These are phyloP conservation scores for Yponomeuta sedellus DNA, from an alignment of 2,888 invertebrate genomes.

Conservation along the genomic window DNA sequence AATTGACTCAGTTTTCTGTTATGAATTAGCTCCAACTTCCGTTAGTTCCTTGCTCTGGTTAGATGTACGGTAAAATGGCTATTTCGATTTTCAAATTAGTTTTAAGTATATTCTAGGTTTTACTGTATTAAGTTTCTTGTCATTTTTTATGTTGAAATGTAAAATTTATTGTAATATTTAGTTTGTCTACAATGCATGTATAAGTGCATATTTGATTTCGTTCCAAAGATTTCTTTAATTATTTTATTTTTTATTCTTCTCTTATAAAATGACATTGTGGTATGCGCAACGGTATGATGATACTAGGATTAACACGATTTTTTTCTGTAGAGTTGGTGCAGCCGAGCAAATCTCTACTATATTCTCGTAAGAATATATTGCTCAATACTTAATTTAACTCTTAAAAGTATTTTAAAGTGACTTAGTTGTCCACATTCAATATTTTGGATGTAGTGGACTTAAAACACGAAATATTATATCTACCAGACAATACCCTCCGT, in stretches of 20 bases:
- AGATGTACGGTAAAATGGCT: constrained; percentile 60
- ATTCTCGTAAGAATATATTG: constrained; percentile 70
- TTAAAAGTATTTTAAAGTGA: constrained; percentile 71
- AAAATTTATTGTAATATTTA: constrained; percentile 55
- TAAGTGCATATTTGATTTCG: constrained; percentile 69
- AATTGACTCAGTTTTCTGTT: constrained; percentile 53
- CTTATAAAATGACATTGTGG: constrained; percentile 69
- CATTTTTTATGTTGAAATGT: constrained; percentile 59
- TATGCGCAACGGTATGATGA: constrained; percentile 71
- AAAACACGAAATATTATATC: constrained; percentile 63
- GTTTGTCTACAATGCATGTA: constrained; percentile 65
- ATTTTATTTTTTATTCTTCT: constrained; percentile 49
- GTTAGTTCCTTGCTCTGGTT: constrained; percentile 49
- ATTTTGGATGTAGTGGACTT: constrained; percentile 61
- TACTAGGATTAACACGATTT: constrained; percentile 61
- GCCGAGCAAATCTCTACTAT: constrained; percentile 74
- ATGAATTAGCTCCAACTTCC: constrained; percentile 51
- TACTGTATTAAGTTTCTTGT: constrained; percentile 58
- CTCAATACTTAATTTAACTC: constrained; percentile 70
- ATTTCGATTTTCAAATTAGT: constrained; percentile 63
- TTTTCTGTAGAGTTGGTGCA: constrained; percentile 72
- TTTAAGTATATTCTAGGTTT: constrained; percentile 63
- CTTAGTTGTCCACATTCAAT: constrained; percentile 61
- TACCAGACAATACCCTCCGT: constrained; percentile 76
- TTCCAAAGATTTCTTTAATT: constrained; percentile 73